These are phyloP conservation scores for Cavia aperea DNA, from an alignment of 2,113 vertebrate species.

Conservation along the genomic window DNA sequence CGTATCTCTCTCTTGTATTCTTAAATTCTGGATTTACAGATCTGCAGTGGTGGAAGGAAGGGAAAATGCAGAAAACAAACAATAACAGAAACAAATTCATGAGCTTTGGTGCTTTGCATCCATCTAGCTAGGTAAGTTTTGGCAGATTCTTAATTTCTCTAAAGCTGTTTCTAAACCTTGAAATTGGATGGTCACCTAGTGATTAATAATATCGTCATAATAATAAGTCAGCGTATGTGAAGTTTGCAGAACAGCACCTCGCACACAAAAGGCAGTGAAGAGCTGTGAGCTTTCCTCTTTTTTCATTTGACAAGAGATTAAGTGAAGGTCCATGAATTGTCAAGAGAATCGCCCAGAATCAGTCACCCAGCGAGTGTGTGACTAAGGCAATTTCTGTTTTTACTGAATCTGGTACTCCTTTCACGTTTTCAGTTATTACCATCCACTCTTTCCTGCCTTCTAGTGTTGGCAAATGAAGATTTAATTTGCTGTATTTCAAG, in stretches of 20 bases:
- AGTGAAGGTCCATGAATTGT: neutral
- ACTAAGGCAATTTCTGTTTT: neutral
- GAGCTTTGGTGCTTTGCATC: neutral
- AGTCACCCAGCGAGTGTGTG: neutral
- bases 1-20: neutral
- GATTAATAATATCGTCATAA: neutral
- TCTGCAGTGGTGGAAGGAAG: neutral
- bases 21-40: neutral
- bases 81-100: neutral
- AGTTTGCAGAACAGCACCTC: neutral
- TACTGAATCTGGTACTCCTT: neutral
- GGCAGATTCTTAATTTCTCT: slow-evolving; percentile 19
- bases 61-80: neutral
- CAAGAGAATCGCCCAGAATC: neutral
- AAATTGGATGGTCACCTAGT: neutral
- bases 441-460: neutral
- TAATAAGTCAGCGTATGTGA: neutral
- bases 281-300: neutral
- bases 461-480: neutral
- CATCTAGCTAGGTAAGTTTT: neutral
- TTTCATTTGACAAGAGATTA: neutral
- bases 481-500: neutral
- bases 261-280: neutral
- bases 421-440: neutral
- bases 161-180: neutral